These are phyloP conservation scores for Onychomys leucogaster DNA, from an alignment of 2,797 vertebrate genomes.

Conservation along the genomic window DNA sequence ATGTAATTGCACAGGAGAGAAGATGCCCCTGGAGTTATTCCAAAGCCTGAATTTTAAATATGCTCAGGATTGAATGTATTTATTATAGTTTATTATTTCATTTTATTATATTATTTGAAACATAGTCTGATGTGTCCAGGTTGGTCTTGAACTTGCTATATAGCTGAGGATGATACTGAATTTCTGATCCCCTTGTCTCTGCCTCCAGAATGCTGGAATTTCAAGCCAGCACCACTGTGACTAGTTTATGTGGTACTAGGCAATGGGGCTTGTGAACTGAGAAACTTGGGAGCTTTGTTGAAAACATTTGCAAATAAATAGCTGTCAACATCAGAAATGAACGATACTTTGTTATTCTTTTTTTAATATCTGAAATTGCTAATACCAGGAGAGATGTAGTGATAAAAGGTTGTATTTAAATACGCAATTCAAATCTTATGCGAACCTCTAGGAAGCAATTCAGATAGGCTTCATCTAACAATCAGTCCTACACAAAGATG, in stretches of 20 bases:
- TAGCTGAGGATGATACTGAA: background rate
- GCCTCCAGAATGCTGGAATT: background rate
- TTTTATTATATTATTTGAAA: background rate
- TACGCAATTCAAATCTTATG: slow-evolving; percentile 29
- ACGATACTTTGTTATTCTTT: slow-evolving; percentile 34
- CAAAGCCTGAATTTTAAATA: slow-evolving; percentile 26
- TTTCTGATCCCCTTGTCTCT: background rate
- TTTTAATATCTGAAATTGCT: background rate
- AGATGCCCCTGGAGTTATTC: background rate
- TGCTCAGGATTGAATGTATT: background rate
- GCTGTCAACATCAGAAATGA: slow-evolving; percentile 20
- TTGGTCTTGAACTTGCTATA: background rate
- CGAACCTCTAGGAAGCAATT: background rate
- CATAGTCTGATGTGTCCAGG: background rate
- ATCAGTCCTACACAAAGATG: background rate
- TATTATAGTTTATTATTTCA: background rate
- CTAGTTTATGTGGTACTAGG: background rate
- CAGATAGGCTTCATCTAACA: background rate
- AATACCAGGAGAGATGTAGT: background rate
- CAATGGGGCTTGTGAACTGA: background rate
- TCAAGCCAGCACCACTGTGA: background rate
- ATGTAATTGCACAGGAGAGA: background rate
- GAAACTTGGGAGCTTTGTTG: slow-evolving; percentile 26
- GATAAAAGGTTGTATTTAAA: slow-evolving; percentile 1
- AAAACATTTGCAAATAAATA: slow-evolving; percentile 33